Evolutionary conservation across 1,140 invertebrate species (phyloP).

Genomic region (Panagrolaimus sp.): DNA sequence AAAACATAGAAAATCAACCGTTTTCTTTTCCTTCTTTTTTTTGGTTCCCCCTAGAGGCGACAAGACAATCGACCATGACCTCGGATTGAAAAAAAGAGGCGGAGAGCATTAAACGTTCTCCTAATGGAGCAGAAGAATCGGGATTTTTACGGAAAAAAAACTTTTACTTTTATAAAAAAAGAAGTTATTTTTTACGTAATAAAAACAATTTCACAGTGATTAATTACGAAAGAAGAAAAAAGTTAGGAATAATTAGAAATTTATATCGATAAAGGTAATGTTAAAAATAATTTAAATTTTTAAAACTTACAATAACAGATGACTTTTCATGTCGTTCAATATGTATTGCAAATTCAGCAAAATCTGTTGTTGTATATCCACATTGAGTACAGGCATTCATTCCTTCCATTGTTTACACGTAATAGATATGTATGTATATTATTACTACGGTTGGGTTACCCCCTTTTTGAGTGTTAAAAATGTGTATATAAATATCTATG

Average conservation of each 20-base stretch:
- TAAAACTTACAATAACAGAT: neutral
- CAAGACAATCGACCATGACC: conserved; percentile 13
- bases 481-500: too few relatives aligned
- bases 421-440: neutral
- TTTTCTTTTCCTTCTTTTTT: conserved; percentile 1
- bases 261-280: neutral
- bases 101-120: neutral
- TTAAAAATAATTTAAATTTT: neutral
- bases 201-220: too few relatives aligned
- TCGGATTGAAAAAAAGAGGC: conserved; percentile 6
- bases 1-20: neutral
- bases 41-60: neutral
- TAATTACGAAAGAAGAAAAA: too few relatives aligned
- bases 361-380: conserved; percentile 9
- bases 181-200: too few relatives aligned
- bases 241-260: too few relatives aligned
- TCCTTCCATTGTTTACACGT: conserved; percentile 11
- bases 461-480: too few relatives aligned
- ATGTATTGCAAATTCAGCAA: conserved; percentile 3
- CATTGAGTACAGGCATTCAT: conserved; percentile 14
- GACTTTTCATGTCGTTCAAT: conserved; percentile 10
- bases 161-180: conserved; percentile 16
- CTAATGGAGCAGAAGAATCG: neutral
- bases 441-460: too few relatives aligned
- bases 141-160: conserved; percentile 11